Conservation (phyloP, 2,888 invertebrate genomes). For the Drosophila robusta region DNA sequence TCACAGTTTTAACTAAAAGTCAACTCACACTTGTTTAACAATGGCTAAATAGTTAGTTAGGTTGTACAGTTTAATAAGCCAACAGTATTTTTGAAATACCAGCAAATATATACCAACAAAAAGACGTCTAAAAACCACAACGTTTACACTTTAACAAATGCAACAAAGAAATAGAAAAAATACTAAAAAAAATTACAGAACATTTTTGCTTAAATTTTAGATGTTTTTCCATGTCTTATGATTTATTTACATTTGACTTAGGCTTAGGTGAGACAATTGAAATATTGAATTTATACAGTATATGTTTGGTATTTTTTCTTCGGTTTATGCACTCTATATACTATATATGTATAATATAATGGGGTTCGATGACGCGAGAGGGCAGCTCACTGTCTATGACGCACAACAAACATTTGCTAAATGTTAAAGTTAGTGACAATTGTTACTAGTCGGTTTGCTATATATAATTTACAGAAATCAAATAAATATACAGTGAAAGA, state of each 20-base stretch:
- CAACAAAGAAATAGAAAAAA: constrained; percentile 25
- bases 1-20: constrained; percentile 59
- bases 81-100: constrained; percentile 42
- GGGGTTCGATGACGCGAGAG: not conserved
- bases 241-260: constrained; percentile 72
- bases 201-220: constrained; percentile 34
- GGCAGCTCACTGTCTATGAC: constrained; percentile 48
- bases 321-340: constrained; percentile 20
- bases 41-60: constrained; percentile 48
- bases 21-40: constrained; percentile 53
- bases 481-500: constrained; percentile 16
- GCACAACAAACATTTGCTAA: constrained; percentile 60
- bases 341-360: constrained; percentile 14
- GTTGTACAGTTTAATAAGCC: constrained; percentile 62
- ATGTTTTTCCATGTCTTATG: constrained; percentile 27
- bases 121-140: constrained; percentile 59
- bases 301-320: constrained; percentile 39
- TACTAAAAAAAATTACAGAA: constrained; percentile 1
- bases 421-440: constrained; percentile 38
- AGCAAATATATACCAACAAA: constrained; percentile 30
- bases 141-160: constrained; percentile 31
- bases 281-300: constrained; percentile 50
- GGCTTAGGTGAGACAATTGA: constrained; percentile 46
- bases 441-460: constrained; percentile 54
- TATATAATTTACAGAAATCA: constrained; percentile 26